These are phyloP conservation scores for Dasypus novemcinctus DNA, from an alignment of 2,113 vertebrate genomes.

Conservation along the genomic window DNA sequence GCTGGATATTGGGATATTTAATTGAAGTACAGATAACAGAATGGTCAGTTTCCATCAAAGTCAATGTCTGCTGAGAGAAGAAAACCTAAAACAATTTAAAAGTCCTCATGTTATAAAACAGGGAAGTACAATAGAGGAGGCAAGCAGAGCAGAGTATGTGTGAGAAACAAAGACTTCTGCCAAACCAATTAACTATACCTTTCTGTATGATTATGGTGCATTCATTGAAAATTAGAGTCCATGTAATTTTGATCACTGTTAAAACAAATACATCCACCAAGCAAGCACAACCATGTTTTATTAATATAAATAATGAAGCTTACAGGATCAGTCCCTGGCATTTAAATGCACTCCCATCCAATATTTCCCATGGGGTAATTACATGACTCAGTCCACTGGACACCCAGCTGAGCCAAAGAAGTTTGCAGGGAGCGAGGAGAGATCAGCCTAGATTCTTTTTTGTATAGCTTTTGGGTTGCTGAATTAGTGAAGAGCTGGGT, in stretches of 20 bases:
- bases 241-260: conserved; percentile 40
- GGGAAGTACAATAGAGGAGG: not conserved
- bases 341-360: conserved; percentile 62
- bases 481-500: not conserved
- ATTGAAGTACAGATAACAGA: not conserved
- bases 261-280: conserved; percentile 62
- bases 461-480: conserved; percentile 24
- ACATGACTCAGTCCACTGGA: conserved; percentile 66
- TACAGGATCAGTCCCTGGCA: conserved; percentile 56
- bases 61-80: not conserved
- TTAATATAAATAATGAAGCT: conserved; percentile 58
- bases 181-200: conserved; percentile 17
- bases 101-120: not conserved
- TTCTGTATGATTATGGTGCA: conserved; percentile 2
- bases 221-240: conserved; percentile 39
- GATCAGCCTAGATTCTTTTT: conserved; percentile 46
- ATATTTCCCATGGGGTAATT: conserved; percentile 79
- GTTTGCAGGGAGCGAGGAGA: conserved; percentile 42
- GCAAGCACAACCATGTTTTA: conserved; percentile 42
- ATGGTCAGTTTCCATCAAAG: not conserved
- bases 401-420: conserved; percentile 47
- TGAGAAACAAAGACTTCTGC: conserved; percentile 10
- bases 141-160: not conserved
- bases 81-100: not conserved
- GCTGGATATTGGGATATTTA: not conserved